A percentile compares a stretch with the other conserved stretches of the same genome.
These are phyloP conservation scores for Steatornis caripensis DNA, from an alignment of 2,113 vertebrate genomes.

Conservation along the genomic window DNA sequence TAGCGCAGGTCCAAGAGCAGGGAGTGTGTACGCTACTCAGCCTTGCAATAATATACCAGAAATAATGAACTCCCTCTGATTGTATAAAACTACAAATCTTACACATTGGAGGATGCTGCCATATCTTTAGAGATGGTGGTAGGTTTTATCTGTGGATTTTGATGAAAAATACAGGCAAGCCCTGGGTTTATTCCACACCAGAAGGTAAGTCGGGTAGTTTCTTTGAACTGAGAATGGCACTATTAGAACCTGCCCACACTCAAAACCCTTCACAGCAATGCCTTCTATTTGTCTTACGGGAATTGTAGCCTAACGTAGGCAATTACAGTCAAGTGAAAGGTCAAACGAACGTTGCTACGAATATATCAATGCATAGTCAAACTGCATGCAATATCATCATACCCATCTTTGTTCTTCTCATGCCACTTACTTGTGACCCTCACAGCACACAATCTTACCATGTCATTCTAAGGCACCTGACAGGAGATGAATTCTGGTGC, in stretches of 20 bases:
- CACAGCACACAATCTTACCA: background rate
- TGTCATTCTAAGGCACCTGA: background rate
- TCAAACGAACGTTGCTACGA: background rate
- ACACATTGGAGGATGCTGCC: rapidly evolving
- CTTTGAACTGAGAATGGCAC: background rate
- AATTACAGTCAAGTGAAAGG: background rate
- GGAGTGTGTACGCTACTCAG: background rate
- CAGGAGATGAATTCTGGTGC: background rate
- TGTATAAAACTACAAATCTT: background rate
- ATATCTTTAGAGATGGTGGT: background rate
- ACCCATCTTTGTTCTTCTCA: background rate
- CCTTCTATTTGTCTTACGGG: background rate
- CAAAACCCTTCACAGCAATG: background rate
- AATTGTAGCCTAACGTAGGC: background rate
- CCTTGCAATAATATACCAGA: background rate
- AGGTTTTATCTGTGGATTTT: background rate
- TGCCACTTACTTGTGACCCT: background rate
- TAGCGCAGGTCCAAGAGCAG: background rate
- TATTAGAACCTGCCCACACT: background rate
- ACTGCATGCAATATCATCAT: background rate
- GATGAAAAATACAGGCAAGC: background rate
- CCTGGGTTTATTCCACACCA: background rate
- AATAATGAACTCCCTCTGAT: background rate
- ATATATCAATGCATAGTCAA: background rate
- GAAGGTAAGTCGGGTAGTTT: background rate